These are phyloP conservation scores for Microplitis deprimator DNA, from an alignment of 2,888 invertebrate species.

Conservation along the genomic window DNA sequence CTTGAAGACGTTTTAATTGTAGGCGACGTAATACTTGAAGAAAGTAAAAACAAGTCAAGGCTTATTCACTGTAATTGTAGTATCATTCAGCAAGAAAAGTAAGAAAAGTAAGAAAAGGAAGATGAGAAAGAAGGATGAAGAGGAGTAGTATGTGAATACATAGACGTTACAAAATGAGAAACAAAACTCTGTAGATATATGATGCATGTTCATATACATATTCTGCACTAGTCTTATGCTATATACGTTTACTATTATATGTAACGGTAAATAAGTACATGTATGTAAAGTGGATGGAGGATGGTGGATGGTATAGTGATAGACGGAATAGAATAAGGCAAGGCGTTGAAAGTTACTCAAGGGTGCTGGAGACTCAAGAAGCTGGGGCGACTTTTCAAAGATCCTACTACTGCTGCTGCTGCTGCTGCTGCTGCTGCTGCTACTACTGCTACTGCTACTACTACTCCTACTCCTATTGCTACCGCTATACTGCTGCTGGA, in stretches of 20 bases:
- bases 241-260: too few species aligned
- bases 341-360: constrained; percentile 50
- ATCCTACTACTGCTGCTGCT: constrained; percentile 8
- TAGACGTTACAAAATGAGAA: not conserved
- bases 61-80: constrained; percentile 1
- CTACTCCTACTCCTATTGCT: too few species aligned
- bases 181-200: not conserved
- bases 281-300: not conserved
- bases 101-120: not conserved
- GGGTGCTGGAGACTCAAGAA: constrained; percentile 42
- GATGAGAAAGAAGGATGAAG: constrained; percentile 34
- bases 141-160: not conserved
- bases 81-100: not conserved
- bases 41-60: not conserved
- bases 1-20: not conserved
- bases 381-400: constrained; percentile 31
- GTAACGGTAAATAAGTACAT: not conserved
- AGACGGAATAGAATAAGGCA: constrained; percentile 8
- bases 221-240: too few species aligned
- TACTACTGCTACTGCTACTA: too few species aligned
- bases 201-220: not conserved
- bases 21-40: not conserved
- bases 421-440: too few species aligned
- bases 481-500: not conserved
- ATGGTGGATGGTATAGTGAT: not conserved